Evolutionary conservation across 2,113 vertebrate species (phyloP), one percentile per base, ranked within the genome.

Genomic region (Thalassarche chlororhynchos): DNA sequence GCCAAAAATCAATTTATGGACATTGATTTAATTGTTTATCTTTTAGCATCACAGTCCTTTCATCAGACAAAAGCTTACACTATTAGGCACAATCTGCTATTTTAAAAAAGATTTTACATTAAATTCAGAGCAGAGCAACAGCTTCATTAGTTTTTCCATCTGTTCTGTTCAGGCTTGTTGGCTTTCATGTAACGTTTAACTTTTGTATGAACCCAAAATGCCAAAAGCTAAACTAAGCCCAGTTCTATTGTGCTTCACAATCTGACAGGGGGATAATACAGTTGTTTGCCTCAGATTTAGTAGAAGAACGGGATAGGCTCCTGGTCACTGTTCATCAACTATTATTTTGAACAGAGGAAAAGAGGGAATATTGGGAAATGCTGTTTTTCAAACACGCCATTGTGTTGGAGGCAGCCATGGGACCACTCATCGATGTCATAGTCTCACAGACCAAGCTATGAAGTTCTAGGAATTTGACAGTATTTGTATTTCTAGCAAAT

Each of bases 91-190:
- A 92, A 89, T 87, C 66, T 96, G 93, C 79, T 70, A 84, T 75
- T 95, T 96, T 58, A 84, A 96, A 95, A 8, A 86, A 89, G 83
- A 70, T 58, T 90, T 93, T 80, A 93, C 49, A 90, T 51, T 90
- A 40, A 93, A 89, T 84, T 90, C 86, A 95, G 71, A 92, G 58
- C 68, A 96, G 64, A 90, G 40, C 76, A 96, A 81, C 71, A 66
- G 71, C 79, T 96, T 84, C 64, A 83, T 96, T 93, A 86, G 57
- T 90, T 96, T 95, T 92, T 91, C 94, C 93, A 95, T 96, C 94
- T 96, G 89, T 74, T 96, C 89, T 74, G 64, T 89, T 95, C 66
- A 89, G 62, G 76, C 79, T 84, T 68, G 49, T 36, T 84, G 79
- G 80, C 54, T 92, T 92, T 74, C 93, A 77, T 23, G 25, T 96